These are phyloP conservation scores for Bembecia ichneumoniformis DNA, from an alignment of 2,888 invertebrate species.

Conservation along the genomic window DNA sequence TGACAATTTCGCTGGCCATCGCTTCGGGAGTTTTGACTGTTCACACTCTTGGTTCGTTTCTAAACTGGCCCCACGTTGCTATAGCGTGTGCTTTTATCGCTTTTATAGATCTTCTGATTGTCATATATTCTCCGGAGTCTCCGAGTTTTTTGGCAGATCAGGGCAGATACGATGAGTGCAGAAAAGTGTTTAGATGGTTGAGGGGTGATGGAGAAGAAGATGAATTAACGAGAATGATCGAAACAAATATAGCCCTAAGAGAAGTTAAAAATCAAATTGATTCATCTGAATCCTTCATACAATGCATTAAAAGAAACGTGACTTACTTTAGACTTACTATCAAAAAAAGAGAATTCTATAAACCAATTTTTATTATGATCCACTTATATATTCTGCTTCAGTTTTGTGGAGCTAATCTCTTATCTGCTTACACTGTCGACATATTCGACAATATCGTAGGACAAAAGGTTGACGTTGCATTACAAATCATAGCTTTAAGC, in stretches of 20 bases:
- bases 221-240: constrained; percentile 40
- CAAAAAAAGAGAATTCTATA: constrained; percentile 36
- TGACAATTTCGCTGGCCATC: constrained; percentile 67
- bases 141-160: constrained; percentile 75
- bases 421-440: constrained; percentile 37
- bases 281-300: constrained; percentile 19
- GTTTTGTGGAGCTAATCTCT: constrained; percentile 36
- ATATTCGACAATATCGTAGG: constrained; percentile 42
- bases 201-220: constrained; percentile 59
- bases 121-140: constrained; percentile 68
- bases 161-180: constrained; percentile 65
- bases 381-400: constrained; percentile 36
- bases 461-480: constrained; percentile 25
- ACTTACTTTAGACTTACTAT: constrained; percentile 25
- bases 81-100: constrained; percentile 53
- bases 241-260: constrained; percentile 28
- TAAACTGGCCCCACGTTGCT: constrained; percentile 68
- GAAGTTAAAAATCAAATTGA: constrained; percentile 26
- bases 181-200: constrained; percentile 66
- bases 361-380: constrained; percentile 41
- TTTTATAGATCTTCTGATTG: constrained; percentile 44
- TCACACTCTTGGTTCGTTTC: constrained; percentile 73
- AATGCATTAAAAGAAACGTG: constrained; percentile 21
- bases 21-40: constrained; percentile 70
- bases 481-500: constrained; percentile 43